A percentile compares a stretch with the other conserved stretches of the same genome.
These are phyloP conservation scores for Hydrotaea diabolus DNA, from an alignment of 2,888 invertebrate genomes.

Conservation along the genomic window DNA sequence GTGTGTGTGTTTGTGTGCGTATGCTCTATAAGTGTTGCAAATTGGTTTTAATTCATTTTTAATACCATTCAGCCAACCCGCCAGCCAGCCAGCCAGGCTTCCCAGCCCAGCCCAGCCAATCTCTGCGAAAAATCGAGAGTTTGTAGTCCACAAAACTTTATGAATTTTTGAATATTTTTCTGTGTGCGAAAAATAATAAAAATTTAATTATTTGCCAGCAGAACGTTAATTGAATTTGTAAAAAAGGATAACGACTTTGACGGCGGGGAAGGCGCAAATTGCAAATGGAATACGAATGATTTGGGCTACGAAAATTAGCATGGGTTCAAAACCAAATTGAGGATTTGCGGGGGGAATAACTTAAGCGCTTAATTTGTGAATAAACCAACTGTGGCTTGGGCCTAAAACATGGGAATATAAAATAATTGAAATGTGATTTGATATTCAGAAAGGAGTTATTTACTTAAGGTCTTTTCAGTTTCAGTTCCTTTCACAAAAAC, in stretches of 20 bases:
- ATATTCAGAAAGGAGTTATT: too few species aligned
- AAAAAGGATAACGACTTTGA: neutral
- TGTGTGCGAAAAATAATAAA: constrained; percentile 27
- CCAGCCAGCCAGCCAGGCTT: neutral
- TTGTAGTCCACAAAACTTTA: neutral
- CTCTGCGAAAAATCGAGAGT: neutral
- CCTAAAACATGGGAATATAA: too few species aligned
- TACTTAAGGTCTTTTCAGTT: too few species aligned
- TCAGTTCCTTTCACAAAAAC: too few species aligned
- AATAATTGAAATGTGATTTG: too few species aligned
- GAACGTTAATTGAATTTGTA: constrained; percentile 19
- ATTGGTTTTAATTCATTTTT: constrained; percentile 37
- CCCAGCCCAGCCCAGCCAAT: neutral
- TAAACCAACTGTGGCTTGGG: too few species aligned
- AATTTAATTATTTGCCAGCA: constrained; percentile 24
- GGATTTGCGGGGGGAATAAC: too few species aligned
- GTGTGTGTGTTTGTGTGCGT: too few species aligned
- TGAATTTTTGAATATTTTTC: constrained; percentile 22
- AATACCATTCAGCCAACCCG: neutral
- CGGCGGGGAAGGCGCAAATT: neutral
- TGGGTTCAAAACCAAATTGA: too few species aligned
- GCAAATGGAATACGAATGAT: neutral
- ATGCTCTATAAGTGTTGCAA: constrained; percentile 21
- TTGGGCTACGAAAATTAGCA: too few species aligned
- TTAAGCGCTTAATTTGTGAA: too few species aligned